These are phyloP conservation scores for Myiothlypis chrysogaster DNA, from an alignment of 2,797 vertebrate genomes.

Conservation along the genomic window DNA sequence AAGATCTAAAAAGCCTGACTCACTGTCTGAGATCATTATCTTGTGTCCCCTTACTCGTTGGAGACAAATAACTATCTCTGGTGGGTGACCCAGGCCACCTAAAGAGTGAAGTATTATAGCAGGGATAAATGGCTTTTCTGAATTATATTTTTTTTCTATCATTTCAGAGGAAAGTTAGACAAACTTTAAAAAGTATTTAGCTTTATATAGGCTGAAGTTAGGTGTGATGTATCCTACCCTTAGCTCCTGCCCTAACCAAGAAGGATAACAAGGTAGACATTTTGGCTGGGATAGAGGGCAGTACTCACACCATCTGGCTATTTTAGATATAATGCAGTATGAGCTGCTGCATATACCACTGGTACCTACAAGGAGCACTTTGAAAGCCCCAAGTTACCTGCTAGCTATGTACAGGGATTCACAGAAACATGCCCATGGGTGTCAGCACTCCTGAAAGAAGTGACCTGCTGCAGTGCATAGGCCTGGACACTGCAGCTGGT, in stretches of 20 bases:
- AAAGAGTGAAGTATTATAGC: neutral
- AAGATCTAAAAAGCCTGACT: neutral
- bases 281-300: neutral
- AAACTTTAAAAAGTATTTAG: neutral
- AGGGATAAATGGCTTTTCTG: neutral
- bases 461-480: neutral
- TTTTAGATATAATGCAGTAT: neutral
- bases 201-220: neutral
- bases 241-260: neutral
- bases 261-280: neutral
- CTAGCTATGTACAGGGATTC: neutral
- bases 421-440: neutral
- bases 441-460: neutral
- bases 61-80: neutral
- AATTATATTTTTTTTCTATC: neutral
- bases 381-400: neutral
- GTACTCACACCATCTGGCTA: neutral
- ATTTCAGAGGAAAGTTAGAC: neutral
- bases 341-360: neutral
- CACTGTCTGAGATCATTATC: neutral
- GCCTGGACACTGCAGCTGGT: neutral
- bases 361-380: neutral
- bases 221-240: neutral
- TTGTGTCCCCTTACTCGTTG: neutral
- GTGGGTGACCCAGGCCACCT: neutral